Percentiles rank a stretch among this genome's conserved stretches.
Evolutionary conservation across 2,113 vertebrate species (phyloP).

Genomic region (Nicator chloris): DNA sequence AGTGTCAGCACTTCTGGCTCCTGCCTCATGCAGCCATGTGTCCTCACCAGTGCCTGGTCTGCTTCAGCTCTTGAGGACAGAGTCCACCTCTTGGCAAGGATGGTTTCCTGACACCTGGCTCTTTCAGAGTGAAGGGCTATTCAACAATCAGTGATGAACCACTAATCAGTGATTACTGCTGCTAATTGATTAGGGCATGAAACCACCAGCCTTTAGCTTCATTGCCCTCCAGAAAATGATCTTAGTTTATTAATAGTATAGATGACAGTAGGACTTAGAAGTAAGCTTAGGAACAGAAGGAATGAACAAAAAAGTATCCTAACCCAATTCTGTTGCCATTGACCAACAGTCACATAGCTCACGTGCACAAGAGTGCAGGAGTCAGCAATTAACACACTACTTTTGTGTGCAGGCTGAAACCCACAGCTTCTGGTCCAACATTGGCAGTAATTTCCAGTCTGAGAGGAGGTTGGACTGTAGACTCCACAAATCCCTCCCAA

Average conservation of each 20-base stretch:
- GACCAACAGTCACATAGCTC: not conserved
- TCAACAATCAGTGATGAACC: not conserved
- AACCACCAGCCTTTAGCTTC: not conserved
- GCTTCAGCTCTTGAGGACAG: not conserved
- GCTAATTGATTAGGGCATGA: not conserved
- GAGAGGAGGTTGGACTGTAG: not conserved
- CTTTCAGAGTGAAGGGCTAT: not conserved
- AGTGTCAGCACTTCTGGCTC: not conserved
- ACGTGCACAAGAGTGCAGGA: accelerated
- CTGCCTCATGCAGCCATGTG: not conserved
- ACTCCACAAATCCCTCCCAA: not conserved
- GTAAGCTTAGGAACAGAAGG: not conserved
- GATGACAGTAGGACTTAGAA: not conserved
- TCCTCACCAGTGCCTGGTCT: not conserved
- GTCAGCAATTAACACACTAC: not conserved
- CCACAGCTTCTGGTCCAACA: not conserved
- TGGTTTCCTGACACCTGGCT: not conserved
- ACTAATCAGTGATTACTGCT: not conserved
- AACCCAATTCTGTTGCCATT: not conserved
- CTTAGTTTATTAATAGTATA: not conserved
- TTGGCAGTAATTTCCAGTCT: not conserved
- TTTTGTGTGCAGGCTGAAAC: not conserved
- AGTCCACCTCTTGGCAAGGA: not conserved
- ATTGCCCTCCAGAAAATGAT: not conserved
- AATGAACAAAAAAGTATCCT: not conserved